These are phyloP conservation scores for Drosophila tropicalis DNA, from an alignment of 1,140 invertebrate species.

Conservation along the genomic window DNA sequence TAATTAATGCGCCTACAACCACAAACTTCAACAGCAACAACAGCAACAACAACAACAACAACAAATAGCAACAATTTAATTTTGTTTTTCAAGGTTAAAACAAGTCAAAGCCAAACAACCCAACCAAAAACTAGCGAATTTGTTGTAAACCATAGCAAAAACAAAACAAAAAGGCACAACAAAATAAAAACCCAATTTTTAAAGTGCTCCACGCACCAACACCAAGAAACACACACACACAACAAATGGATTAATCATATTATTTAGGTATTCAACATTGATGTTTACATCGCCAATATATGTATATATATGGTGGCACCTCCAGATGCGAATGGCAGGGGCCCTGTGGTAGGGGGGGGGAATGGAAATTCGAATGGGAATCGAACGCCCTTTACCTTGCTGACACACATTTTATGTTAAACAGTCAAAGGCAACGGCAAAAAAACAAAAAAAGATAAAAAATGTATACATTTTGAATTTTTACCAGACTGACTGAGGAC, in stretches of 20 bases:
- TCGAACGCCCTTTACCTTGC: conserved; percentile 79
- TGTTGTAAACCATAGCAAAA: conserved; percentile 55
- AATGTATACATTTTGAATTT: conserved; percentile 37
- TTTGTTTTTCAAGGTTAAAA: conserved; percentile 50
- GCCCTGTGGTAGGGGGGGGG: neutral
- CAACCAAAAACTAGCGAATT: conserved; percentile 24
- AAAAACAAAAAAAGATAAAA: neutral
- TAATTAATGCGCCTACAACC: conserved; percentile 18
- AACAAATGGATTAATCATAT: conserved; percentile 48
- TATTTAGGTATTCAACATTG: conserved; percentile 74
- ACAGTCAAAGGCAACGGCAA: conserved; percentile 42
- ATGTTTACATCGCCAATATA: conserved; percentile 64
- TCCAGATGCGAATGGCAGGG: neutral
- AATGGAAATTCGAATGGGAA: conserved; percentile 12
- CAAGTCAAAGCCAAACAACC: conserved; percentile 33
- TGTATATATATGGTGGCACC: conserved; percentile 33
- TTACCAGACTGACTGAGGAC: conserved; percentile 19
- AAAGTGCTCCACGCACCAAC: conserved; percentile 13
- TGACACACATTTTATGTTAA: conserved; percentile 81
- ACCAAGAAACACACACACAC: conserved; percentile 21
- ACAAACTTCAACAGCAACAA: conserved; percentile 2
- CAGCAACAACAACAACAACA: conserved; percentile 30
- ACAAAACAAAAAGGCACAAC: conserved; percentile 36
- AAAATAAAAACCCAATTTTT: conserved; percentile 67
- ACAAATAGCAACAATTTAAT: conserved; percentile 29